Evolutionary conservation across 2,888 invertebrate genomes (phyloP), one percentile per base, ranked within the genome.

Genomic region (Drosophila merina): DNA sequence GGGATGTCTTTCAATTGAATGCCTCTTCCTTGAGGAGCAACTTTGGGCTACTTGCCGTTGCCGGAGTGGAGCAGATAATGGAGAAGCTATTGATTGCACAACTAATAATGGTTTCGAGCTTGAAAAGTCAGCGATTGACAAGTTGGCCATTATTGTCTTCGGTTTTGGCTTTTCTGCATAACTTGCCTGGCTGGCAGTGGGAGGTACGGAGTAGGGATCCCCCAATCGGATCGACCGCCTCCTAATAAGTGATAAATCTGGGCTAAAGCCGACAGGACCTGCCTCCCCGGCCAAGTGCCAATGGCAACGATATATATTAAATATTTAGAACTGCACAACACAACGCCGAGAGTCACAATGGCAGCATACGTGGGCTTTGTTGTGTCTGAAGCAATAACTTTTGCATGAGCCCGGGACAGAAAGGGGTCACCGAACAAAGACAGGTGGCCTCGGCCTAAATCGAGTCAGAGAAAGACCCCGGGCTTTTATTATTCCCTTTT

Each of bases 231-330:
- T 60, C 60, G 51, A 12, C 36, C 62, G 52, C 62, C 33, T 62
- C 62, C 50, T 74, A 72, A 77, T 77, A 79, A 75, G 75, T 71
- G 79, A 79, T 77, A 79, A 77, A 75, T 79, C 79, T 75, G 38
- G 50, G 59, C 48, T 54, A 63, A 55, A 56, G 45, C 54, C 54
- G 56, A 56, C 54, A 52, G 60, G 59, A 57, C 48, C 52, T n/a
- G 28, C 30, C 52, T 30, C 44, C 40, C 49, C 66, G 68, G 58
- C 62, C 73, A 73, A 55, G 66, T 76, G 72, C 74, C 72, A 77
- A 58, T 73, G 69, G 64, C 64, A 72, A 67, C 67, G 69, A 78
- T 64, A 77, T 64, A 58, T 73, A 81, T 78, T 76, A 75, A 76
- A 78, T 70, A 82, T 76, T 78, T 70, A 72, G 63, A 70, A 45